Percentiles rank a stretch among this genome's conserved stretches.
Conservation (phyloP, 2,888 invertebrate genomes). For the Ypsolopha sequella region DNA sequence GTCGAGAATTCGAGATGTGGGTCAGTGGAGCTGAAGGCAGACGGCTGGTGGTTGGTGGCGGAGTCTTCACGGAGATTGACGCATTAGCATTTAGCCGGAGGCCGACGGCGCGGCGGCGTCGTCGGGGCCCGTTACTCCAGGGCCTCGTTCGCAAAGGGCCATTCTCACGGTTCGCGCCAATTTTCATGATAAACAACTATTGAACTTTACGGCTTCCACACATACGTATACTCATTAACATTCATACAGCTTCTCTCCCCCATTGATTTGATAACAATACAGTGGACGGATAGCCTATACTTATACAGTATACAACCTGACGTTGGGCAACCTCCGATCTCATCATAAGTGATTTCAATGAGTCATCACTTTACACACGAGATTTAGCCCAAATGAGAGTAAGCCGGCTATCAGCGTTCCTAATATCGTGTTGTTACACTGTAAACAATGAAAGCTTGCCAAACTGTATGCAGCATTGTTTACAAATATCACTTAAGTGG, state of each 20-base stretch:
- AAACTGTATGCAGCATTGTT: conserved; percentile 50
- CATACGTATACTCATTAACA: neutral
- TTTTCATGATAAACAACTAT: conserved; percentile 19
- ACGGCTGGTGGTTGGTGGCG: conserved; percentile 29
- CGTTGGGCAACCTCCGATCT: neutral
- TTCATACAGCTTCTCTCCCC: neutral
- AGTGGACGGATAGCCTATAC: conserved; percentile 1
- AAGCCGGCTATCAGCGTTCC: conserved; percentile 32
- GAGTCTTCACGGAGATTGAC: conserved; percentile 32
- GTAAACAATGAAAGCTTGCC: conserved; percentile 52
- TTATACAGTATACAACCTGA: neutral
- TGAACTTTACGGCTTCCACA: neutral
- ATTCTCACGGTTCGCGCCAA: conserved; percentile 43
- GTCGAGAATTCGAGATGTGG: conserved; percentile 38
- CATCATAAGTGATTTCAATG: conserved; percentile 6
- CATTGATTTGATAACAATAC: conserved; percentile 5
- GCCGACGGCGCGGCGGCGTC: conserved; percentile 21
- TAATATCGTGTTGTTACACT: conserved; percentile 27
- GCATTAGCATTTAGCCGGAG: conserved; percentile 58
- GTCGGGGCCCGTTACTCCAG: conserved; percentile 45
- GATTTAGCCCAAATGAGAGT: conserved; percentile 28
- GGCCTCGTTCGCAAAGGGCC: conserved; percentile 46
- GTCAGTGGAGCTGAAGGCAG: conserved; percentile 49
- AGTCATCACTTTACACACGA: conserved; percentile 10
- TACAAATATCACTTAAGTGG: conserved; percentile 53